Percentiles rank a stretch among this genome's conserved stretches.
Evolutionary conservation across 2,888 invertebrate species (phyloP).

Genomic region (Hofmannophila pseudospretella): DNA sequence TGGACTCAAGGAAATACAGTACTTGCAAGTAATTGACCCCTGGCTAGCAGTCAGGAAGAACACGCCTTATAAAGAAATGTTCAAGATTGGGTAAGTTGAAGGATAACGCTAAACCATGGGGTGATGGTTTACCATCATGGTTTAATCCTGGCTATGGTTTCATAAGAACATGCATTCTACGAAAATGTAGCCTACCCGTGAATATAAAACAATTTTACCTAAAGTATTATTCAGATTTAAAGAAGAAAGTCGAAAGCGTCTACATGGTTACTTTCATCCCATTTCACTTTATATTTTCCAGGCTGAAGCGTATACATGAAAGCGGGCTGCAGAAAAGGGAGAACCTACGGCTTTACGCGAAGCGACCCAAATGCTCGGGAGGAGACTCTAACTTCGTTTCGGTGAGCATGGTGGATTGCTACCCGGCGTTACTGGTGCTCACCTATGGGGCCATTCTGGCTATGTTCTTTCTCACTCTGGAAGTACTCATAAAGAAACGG

Average conservation of each 20-base stretch:
- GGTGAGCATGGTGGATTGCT: slow-evolving; percentile 81
- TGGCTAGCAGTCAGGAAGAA: slow-evolving; percentile 81
- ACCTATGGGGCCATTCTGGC: slow-evolving; percentile 48
- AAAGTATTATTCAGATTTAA: too few relatives aligned
- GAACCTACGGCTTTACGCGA: slow-evolving; percentile 78
- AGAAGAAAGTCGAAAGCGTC: too few relatives aligned
- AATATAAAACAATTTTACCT: too few relatives aligned
- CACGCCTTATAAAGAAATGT: slow-evolving; percentile 79
- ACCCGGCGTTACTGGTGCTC: slow-evolving; percentile 59
- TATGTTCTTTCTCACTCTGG: slow-evolving; percentile 35
- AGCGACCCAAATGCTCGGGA: slow-evolving; percentile 79
- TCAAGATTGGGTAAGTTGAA: slow-evolving; percentile 80
- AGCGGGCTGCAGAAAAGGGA: slow-evolving; percentile 79
- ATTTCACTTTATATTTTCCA: too few relatives aligned
- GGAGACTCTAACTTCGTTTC: slow-evolving; percentile 80
- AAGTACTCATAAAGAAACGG: slow-evolving; percentile 35
- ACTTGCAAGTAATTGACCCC: slow-evolving; percentile 80
- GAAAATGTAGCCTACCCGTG: too few relatives aligned
- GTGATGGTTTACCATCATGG: too few relatives aligned
- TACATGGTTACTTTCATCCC: too few relatives aligned
- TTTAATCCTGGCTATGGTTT: too few relatives aligned
- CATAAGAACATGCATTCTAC: too few relatives aligned
- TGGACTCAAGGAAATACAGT: slow-evolving; percentile 81
- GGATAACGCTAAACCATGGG: too few relatives aligned
- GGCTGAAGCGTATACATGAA: slow-evolving; percentile 63